phyloP scores from a whole-genome alignment of 2,113 vertebrate genomes.

The Meriones unguiculatus region DNA sequence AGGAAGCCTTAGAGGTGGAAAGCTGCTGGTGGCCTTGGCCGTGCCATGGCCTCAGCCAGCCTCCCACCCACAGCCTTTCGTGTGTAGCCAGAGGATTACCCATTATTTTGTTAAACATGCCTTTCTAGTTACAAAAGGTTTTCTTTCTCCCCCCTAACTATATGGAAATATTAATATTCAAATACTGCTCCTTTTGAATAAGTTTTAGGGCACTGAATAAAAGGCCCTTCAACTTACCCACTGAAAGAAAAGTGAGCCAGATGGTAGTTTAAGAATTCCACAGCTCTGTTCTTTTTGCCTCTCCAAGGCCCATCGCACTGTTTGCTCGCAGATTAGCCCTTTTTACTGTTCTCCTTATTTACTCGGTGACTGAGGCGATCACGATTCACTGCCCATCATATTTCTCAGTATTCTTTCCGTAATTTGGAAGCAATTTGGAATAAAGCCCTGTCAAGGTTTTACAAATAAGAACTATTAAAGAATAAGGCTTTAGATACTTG shows the following conservation, averaged over 20 bases:
- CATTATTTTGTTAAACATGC: constrained; percentile 70
- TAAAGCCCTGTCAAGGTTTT: constrained; percentile 83
- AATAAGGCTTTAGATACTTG: constrained; percentile 82
- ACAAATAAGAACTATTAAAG: constrained; percentile 82
- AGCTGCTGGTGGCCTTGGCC: not conserved
- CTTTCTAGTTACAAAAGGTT: constrained; percentile 59
- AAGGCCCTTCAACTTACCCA: constrained; percentile 67
- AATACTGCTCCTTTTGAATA: constrained; percentile 70
- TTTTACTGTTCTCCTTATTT: constrained; percentile 75
- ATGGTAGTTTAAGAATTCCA: constrained; percentile 67
- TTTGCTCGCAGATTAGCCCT: constrained; percentile 78
- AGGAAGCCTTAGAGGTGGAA: not conserved
- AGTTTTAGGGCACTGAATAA: constrained; percentile 64
- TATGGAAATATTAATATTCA: constrained; percentile 80
- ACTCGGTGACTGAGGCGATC: constrained; percentile 59
- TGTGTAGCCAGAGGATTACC: constrained; percentile 63
- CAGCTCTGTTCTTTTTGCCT: constrained; percentile 61
- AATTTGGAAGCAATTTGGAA: constrained; percentile 85
- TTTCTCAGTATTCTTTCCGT: constrained; percentile 82
- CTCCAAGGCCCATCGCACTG: constrained; percentile 5
- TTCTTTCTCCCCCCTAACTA: not conserved
- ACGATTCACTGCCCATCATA: constrained; percentile 82
- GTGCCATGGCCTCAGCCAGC: fast-evolving
- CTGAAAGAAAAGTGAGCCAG: constrained; percentile 73
- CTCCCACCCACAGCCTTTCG: not conserved